phyloP scores from a whole-genome alignment of 2,113 vertebrate genomes.

The Aphelocoma coerulescens region DNA sequence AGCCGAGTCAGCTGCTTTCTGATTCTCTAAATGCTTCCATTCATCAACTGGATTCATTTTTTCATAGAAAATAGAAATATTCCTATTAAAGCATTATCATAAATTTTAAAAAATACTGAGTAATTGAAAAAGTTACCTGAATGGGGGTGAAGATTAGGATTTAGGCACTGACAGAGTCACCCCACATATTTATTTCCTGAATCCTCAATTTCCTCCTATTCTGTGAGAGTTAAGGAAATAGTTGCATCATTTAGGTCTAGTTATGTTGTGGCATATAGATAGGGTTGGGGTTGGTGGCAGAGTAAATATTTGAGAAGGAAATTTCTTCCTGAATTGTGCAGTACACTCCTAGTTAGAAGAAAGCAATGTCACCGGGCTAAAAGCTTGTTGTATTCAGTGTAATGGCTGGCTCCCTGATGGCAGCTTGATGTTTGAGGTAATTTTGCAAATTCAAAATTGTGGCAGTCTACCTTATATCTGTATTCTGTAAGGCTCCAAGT shows the following conservation, averaged over 20 bases:
- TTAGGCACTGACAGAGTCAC: not conserved
- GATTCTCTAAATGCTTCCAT: not conserved
- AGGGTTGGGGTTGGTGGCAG: not conserved
- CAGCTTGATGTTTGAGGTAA: not conserved
- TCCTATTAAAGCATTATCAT: not conserved
- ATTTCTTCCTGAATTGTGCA: not conserved
- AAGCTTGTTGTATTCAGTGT: not conserved
- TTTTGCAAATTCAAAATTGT: not conserved
- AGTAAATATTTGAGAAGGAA: not conserved
- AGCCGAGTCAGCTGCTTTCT: not conserved
- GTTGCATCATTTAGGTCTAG: not conserved
- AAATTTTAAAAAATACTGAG: not conserved
- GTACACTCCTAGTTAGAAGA: not conserved
- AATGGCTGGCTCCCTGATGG: not conserved
- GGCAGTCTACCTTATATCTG: not conserved
- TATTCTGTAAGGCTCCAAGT: not conserved
- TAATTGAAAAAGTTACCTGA: not conserved
- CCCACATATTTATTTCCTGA: not conserved
- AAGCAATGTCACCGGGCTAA: not conserved
- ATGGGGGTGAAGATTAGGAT: not conserved
- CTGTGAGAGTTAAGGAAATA: not conserved
- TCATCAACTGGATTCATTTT: not conserved
- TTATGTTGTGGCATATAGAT: not conserved
- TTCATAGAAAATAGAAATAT: not conserved
- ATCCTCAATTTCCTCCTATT: not conserved